Percentiles rank a stretch among this genome's conserved stretches.
These are phyloP conservation scores for Yponomeuta plumbellus DNA, from an alignment of 2,888 invertebrate species.

Conservation along the genomic window DNA sequence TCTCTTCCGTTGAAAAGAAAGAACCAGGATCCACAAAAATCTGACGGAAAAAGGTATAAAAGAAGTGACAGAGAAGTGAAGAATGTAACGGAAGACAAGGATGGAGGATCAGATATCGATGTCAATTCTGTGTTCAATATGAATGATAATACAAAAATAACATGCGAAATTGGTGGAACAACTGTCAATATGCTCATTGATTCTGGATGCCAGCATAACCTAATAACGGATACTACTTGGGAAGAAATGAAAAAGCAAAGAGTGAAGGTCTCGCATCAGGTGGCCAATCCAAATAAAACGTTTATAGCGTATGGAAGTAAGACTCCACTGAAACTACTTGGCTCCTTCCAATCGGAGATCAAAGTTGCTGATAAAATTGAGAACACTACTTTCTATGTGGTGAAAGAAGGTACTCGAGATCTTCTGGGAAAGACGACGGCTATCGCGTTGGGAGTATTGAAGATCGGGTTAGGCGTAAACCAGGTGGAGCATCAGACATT, in stretches of 20 bases:
- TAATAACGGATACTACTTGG: conserved; percentile 13
- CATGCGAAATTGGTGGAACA: conserved; percentile 24
- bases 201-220: conserved; percentile 18
- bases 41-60: no score
- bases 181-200: conserved; percentile 26
- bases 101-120: conserved; percentile 9
- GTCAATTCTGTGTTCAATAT: conserved; percentile 26
- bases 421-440: conserved; percentile 13
- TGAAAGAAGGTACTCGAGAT: conserved; percentile 9
- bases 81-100: neutral
- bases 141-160: conserved; percentile 18
- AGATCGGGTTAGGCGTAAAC: conserved; percentile 12
- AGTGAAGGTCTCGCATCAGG: neutral
- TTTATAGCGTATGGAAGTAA: conserved; percentile 14
- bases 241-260: conserved; percentile 8
- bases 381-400: conserved; percentile 4
- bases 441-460: conserved; percentile 10
- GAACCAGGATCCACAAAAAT: no score
- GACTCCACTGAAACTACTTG: neutral
- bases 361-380: neutral
- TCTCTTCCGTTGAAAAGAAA: neutral
- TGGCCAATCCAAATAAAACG: conserved; percentile 2
- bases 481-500: neutral
- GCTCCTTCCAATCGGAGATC: conserved; percentile 11
- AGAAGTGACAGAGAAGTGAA: neutral